Base-by-base conservation (phyloP, 1,140 invertebrate genomes). In the Caenorhabditis tropicalis region DNA sequence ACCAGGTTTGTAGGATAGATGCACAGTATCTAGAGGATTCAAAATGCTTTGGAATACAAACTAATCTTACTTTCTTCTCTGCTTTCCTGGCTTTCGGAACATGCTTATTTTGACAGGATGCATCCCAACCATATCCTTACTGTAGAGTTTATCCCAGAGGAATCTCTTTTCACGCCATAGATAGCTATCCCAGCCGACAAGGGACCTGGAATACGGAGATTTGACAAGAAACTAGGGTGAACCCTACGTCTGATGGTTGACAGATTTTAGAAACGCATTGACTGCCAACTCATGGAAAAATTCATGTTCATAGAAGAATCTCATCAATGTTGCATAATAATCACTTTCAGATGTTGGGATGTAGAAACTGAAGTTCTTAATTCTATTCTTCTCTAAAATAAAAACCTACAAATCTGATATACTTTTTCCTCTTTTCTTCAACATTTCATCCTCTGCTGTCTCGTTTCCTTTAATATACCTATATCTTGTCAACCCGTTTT, bases 331-430 rank as follows among this genome's bases (percentile, higher is more conserved):
- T n/a, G 79, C 29, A 48, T 49, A 80, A 10, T 49, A 80, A 0
- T 29, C 24, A 48, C 10, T 80, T 48, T 46, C 79, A 48, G 79
- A 48, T 1, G 24, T 21, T 80, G 79, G 79, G 33, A 80, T 49
- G 43, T 80, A 80, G 24, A 19, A 80, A 24, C 79, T 80, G 43
- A 80, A 80, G 10, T 27, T 0, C 10, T 27, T 27, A 12, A 2
- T 2, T 21, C 7, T 7, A 43, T 21, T 31, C 19, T 5, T 24
- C 29, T 70, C 4, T 21, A 6, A 79, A n/a, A 16, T 10, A 15
- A 56, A 56, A 36, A 36, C 58, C 27, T 46, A 74, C 65, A 74
- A 74, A 74, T 74, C 65, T 3, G 65, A 74, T 7, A 74, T 24
- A 74, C 65, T 74, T 46, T 19, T 74, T 0, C 65, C 65, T 19